Conservation (phyloP, 92 coral and sea anemone genomes). For the Desmophyllum pertusum region DNA sequence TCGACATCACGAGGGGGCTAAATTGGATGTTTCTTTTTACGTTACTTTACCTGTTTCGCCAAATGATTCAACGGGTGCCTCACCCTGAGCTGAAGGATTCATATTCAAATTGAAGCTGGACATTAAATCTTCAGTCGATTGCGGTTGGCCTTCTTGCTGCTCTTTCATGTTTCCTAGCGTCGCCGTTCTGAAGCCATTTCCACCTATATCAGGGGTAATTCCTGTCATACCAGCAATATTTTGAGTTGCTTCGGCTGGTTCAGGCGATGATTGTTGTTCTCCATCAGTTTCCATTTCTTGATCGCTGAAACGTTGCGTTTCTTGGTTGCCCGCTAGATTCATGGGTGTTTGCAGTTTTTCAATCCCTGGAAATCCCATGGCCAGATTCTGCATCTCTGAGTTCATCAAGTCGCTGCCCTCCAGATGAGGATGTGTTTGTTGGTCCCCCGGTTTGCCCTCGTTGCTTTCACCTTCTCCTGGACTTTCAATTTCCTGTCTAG, state of each 20-base stretch:
- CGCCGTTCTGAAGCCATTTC: conserved; percentile 12
- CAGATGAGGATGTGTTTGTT: conserved; percentile 42
- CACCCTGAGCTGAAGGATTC: conserved; percentile 23
- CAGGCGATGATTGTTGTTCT: conserved; percentile 16
- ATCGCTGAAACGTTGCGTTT: conserved; percentile 10
- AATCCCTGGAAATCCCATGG: conserved; percentile 54
- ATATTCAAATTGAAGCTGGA: conserved; percentile 17
- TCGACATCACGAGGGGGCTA: not conserved
- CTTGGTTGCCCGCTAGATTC: conserved; percentile 27
- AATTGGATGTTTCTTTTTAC: not conserved
- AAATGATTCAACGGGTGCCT: conserved; percentile 15
- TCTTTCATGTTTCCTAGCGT: not conserved
- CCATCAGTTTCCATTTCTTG: conserved; percentile 11
- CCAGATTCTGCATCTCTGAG: conserved; percentile 37
- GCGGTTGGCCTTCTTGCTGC: conserved; percentile 13
- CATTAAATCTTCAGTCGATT: conserved; percentile 15
- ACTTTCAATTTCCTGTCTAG: conserved; percentile 74
- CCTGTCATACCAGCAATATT: conserved; percentile 17
- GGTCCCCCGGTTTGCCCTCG: conserved; percentile 25
- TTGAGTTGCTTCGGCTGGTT: conserved; percentile 22
- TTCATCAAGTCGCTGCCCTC: conserved; percentile 33
- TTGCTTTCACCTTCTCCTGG: conserved; percentile 40
- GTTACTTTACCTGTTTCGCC: conserved; percentile 30
- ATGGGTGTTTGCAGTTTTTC: conserved; percentile 38
- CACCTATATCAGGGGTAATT: not conserved